These are phyloP conservation scores for Drosophila paulistorum DNA, from an alignment of 1,140 invertebrate genomes.

Conservation along the genomic window DNA sequence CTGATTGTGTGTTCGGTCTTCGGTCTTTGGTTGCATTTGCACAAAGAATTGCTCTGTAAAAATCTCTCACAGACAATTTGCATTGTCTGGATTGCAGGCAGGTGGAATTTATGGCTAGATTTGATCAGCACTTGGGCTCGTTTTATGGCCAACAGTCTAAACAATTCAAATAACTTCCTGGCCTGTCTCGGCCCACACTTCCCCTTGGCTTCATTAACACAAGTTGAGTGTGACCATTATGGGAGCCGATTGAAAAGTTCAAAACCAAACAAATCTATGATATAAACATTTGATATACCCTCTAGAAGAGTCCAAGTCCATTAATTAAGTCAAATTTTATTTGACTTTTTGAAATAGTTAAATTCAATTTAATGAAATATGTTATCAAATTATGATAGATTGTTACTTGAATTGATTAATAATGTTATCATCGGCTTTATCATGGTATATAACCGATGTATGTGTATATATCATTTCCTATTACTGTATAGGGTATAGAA, in stretches of 20 bases:
- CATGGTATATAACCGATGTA: background rate
- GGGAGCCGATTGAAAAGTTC: background rate
- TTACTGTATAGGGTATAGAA: background rate
- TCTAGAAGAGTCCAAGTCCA: background rate
- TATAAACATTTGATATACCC: background rate
- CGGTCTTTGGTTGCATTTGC: constrained; percentile 32
- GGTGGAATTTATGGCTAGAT: constrained; percentile 7
- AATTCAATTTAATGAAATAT: background rate
- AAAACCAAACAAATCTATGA: background rate
- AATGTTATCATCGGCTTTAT: background rate
- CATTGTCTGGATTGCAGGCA: constrained; percentile 37
- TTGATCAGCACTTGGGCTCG: constrained; percentile 10
- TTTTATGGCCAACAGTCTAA: constrained; percentile 23
- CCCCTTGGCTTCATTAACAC: constrained; percentile 43
- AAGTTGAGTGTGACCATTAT: constrained; percentile 3
- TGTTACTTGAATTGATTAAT: no score
- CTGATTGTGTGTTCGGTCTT: background rate
- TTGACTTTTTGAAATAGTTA: background rate
- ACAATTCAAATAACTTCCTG: constrained; percentile 42
- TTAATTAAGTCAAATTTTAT: background rate
- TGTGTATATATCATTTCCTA: no score
- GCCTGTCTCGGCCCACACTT: constrained; percentile 32
- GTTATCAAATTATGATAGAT: no score
- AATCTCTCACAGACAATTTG: constrained; percentile 7
- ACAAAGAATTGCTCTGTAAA: constrained; percentile 11